Evolutionary conservation across 2,797 vertebrate genomes (phyloP), one percentile per base, ranked within the genome.

Genomic region (Lagocephalus sceleratus): DNA sequence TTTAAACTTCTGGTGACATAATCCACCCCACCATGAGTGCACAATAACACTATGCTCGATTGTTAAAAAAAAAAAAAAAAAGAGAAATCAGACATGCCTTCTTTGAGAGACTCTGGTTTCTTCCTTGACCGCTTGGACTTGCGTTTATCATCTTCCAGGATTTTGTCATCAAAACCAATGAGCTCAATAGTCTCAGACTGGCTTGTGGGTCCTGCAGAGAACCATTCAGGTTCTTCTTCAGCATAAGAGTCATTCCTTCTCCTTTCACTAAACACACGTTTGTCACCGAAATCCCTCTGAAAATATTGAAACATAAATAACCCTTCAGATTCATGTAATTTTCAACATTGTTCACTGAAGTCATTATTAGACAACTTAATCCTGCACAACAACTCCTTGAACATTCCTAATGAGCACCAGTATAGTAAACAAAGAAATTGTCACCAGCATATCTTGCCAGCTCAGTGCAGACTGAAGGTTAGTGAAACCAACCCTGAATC

Each of bases 121-220:
- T 94, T 93, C 40, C 93, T 90, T 5, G 94, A 90, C 15, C 95
- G 89, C 61, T 96, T 98, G 11, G 92, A 88, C 42, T 82, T 92
- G 53, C 95, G 94, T 66, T 92, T 96, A 68, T 98, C 95, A 57
- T 98, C 97, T 78, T 98, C 95, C 57, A 98, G 66, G 49, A 98
- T 93, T 82, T 96, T 98, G 49, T 99, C 97, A 51, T 98, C 97
- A 79, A 99, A 98, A 45, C 96, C 96, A 43, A 93, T 99, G 40
- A 99, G 92, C 61, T 98, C 97, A 63, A 99, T 99, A 6, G 97
- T 99, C 87, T 99, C 97, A 1, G 96, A 99, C 77, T 99, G 97
- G 81, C 97, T 99, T 6, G 95, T 98, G 47, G 97, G 97, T 53
- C 97, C 97, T 32, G 82, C 94, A 43, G 97, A 98, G 76, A 98